Evolutionary conservation across 2,888 invertebrate genomes (phyloP), one percentile per base, ranked within the genome.

Genomic region (Drosophila glabriapex): DNA sequence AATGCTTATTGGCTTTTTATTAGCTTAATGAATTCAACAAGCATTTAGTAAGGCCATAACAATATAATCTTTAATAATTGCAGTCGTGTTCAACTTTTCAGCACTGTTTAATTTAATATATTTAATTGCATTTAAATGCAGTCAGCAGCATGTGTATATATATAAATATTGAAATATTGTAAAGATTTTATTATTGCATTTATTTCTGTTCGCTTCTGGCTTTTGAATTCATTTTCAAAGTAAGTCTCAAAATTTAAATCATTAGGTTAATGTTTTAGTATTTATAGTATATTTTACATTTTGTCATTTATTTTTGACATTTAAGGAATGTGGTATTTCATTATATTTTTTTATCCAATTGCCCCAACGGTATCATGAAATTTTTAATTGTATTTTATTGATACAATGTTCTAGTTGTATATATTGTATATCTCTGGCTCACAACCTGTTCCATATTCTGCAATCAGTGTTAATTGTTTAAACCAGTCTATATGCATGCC

Each of bases 401-500:
- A n/a, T 10, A n/a, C 28, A 25, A n/a, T 22, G 9, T 53, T 25
- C 19, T 31, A 25, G 14, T n/a, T 19, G 31, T 25, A 31, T 37
- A 50, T 31, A 53, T 39, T 39, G 39, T 41, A 14, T 29, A 19
- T 19, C 1, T 10, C 28, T 29, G 19, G 16, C 22, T 16, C 31
- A 33, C 55, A 63, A 63, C 63, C 63, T 46, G 63, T 63, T 56
- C 28, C 6, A 63, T 16, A 55, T 55, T 22, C 16, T 12, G 16
- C 25, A 56, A 55, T 35, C n/a, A 28, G 35, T 28, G 35, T 16
- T 63, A 55, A 63, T 46, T 35, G 35, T 16, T 43, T 16, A 46
- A 63, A 63, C 56, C 56, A 28, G 63, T 63, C 28, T n/a, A 25
- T 33, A 63, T 25, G 22, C 29, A 53, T 37, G 35, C n/a, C 49